Evolutionary conservation across 2,888 invertebrate genomes (phyloP).

Genomic region (Trissolcus japonicus): DNA sequence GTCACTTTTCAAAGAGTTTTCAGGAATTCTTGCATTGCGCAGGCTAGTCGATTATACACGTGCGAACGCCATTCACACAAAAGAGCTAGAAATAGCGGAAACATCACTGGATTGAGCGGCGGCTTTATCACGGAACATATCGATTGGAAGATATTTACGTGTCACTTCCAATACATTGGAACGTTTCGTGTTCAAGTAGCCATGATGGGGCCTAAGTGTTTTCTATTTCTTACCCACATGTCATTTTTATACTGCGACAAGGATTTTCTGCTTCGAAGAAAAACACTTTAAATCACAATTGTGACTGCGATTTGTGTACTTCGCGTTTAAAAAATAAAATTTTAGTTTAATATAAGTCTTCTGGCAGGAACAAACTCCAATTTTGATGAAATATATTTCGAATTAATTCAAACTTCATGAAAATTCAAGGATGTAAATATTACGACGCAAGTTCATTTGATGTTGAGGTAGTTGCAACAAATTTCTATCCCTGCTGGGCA

Average conservation of each 20-base stretch:
- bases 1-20: conserved; percentile 23
- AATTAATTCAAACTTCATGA: no score
- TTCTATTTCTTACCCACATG: conserved; percentile 17
- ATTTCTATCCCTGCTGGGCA: no score
- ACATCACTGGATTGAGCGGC: conserved; percentile 60
- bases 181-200: conserved; percentile 37
- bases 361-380: not conserved
- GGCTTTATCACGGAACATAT: conserved; percentile 39
- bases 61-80: conserved; percentile 62
- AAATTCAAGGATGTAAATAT: no score
- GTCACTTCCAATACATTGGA: conserved; percentile 32
- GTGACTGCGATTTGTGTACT: not conserved
- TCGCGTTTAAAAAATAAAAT: not conserved
- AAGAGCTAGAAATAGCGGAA: conserved; percentile 64
- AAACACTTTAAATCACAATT: not conserved
- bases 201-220: conserved; percentile 29
- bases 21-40: conserved; percentile 52
- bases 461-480: no score
- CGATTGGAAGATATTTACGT: conserved; percentile 54
- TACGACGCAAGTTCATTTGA: no score
- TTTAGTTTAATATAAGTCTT: not conserved
- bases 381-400: no score
- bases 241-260: not conserved
- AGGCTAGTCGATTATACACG: conserved; percentile 63
- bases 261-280: not conserved